Evolutionary conservation across 2,797 vertebrate species (phyloP).

Genomic region (Chelmon rostratus): DNA sequence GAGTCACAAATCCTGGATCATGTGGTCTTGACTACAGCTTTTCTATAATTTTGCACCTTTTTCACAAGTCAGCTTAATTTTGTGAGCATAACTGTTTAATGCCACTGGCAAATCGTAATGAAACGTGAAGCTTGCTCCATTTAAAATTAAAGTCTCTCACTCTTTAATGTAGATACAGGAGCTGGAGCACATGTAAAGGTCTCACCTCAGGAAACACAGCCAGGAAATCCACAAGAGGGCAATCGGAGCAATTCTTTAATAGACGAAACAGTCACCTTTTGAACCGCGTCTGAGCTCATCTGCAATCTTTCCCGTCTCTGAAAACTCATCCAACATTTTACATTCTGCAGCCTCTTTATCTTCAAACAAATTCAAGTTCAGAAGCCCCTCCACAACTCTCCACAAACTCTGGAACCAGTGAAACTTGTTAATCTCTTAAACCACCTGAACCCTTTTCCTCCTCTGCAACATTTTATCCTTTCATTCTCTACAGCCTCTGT

Average conservation of each 20-base stretch:
- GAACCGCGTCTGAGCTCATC: conserved; percentile 22
- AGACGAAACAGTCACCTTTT: conserved; percentile 7
- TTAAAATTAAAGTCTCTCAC: not conserved
- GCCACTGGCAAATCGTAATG: not conserved
- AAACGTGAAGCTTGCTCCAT: not conserved
- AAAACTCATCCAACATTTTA: conserved; percentile 21
- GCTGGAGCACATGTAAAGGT: not conserved
- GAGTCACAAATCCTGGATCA: conserved; percentile 19
- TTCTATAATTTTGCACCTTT: not conserved
- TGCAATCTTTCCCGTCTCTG: conserved; percentile 18
- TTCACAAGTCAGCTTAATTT: not conserved
- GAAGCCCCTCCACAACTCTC: conserved; percentile 35
- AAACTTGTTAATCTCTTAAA: conserved; percentile 68
- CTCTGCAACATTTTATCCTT: conserved; percentile 59
- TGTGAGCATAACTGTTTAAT: not conserved
- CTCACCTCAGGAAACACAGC: conserved; percentile 9
- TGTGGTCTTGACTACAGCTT: conserved; percentile 4
- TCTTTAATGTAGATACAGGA: not conserved
- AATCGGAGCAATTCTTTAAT: not conserved
- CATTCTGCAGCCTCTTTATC: conserved; percentile 19
- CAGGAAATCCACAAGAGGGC: not conserved
- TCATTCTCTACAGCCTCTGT: conserved; percentile 17
- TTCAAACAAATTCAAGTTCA: conserved; percentile 27
- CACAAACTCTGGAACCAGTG: conserved; percentile 56
- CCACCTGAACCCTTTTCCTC: conserved; percentile 51